Conservation (phyloP, 2,113 vertebrate genomes). For the Steatornis caripensis region DNA sequence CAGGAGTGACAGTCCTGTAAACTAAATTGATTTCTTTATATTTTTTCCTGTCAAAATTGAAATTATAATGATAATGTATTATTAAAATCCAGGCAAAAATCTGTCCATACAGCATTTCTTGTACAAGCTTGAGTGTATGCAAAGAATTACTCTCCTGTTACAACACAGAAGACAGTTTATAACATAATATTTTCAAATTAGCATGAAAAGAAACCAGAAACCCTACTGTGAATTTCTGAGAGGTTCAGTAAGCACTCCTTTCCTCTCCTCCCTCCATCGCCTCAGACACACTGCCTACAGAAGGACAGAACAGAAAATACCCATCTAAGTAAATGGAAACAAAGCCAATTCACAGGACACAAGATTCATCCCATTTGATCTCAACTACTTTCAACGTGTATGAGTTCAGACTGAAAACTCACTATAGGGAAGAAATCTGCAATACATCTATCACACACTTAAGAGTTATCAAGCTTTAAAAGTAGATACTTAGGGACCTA, state of each 20-base stretch:
- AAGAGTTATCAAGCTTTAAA: neutral
- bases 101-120: neutral
- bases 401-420: neutral
- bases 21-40: neutral
- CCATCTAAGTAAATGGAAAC: neutral
- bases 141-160: neutral
- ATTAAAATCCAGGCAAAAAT: neutral
- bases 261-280: neutral
- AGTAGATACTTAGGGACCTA: neutral
- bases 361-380: neutral
- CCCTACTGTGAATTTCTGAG: neutral
- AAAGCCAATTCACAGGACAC: neutral
- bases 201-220: neutral
- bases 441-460: neutral
- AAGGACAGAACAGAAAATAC: neutral
- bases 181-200: neutral
- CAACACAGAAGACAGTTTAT: neutral
- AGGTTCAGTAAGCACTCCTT: neutral
- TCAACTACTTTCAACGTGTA: neutral
- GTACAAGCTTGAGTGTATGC: neutral
- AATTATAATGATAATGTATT: neutral
- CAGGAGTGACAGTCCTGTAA: neutral
- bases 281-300: neutral
- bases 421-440: neutral
- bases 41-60: neutral